phyloP scores from a whole-genome alignment of 2,113 vertebrate genomes.

The Apus apus region DNA sequence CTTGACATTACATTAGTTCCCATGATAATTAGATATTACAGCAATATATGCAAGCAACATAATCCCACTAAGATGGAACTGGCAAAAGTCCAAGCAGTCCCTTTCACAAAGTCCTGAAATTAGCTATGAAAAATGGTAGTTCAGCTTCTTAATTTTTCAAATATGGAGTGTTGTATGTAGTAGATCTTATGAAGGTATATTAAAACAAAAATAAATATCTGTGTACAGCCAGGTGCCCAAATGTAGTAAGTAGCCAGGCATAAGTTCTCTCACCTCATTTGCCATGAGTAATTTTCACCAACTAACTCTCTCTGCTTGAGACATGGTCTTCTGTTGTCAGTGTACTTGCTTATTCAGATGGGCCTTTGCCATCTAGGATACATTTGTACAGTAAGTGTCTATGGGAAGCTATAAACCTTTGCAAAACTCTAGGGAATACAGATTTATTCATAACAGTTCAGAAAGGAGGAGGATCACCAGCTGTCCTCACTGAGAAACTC shows the following conservation, averaged over 20 bases:
- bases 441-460: neutral
- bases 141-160: neutral
- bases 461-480: neutral
- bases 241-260: neutral
- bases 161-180: neutral
- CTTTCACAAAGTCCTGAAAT: neutral
- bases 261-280: neutral
- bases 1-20: neutral
- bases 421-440: neutral
- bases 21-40: neutral
- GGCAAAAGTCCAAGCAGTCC: neutral
- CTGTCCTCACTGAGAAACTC: rapidly evolving
- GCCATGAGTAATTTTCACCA: neutral
- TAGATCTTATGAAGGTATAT: neutral
- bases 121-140: neutral
- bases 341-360: neutral
- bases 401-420: neutral
- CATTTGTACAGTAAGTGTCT: neutral
- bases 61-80: neutral
- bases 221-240: neutral
- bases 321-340: neutral
- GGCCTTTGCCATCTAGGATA: neutral
- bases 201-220: neutral
- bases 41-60: neutral
- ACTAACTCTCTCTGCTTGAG: neutral